Evolutionary conservation across 1,140 invertebrate genomes (phyloP).

Genomic region (Copidosoma floridanum): DNA sequence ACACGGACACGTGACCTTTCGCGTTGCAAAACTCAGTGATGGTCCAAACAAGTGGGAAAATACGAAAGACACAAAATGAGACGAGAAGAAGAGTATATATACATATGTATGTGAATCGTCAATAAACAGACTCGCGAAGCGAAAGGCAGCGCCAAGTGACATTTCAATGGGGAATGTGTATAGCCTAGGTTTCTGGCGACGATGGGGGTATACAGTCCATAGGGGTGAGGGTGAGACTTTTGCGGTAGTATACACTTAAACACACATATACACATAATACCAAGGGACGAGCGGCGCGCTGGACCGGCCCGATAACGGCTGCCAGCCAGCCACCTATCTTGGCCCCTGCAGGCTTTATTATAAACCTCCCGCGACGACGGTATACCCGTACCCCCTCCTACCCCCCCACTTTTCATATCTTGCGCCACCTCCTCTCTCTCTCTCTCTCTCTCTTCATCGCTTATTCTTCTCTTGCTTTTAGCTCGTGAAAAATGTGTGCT

Average conservation of each 20-base stretch:
- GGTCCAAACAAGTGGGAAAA: no score
- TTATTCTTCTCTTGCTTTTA: conserved; percentile 19
- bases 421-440: conserved; percentile 13
- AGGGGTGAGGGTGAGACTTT: neutral
- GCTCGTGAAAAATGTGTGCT: no score
- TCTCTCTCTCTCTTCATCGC: conserved; percentile 16
- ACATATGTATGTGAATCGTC: no score
- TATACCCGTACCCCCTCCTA: conserved; percentile 11
- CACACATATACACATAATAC: neutral
- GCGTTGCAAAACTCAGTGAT: no score
- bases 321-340: conserved; percentile 36
- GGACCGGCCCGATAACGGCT: conserved; percentile 37
- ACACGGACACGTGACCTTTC: no score
- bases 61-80: no score
- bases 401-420: conserved; percentile 7
- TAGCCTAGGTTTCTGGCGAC: conserved; percentile 12
- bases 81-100: no score
- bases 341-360: conserved; percentile 42
- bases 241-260: conserved; percentile 19
- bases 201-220: no score
- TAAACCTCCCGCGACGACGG: conserved; percentile 33
- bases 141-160: neutral
- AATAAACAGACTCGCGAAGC: no score
- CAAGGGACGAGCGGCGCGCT: conserved; percentile 10
- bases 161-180: conserved; percentile 22